Evolutionary conservation across 2,113 vertebrate species (phyloP).

Genomic region (Leiothrix lutea): DNA sequence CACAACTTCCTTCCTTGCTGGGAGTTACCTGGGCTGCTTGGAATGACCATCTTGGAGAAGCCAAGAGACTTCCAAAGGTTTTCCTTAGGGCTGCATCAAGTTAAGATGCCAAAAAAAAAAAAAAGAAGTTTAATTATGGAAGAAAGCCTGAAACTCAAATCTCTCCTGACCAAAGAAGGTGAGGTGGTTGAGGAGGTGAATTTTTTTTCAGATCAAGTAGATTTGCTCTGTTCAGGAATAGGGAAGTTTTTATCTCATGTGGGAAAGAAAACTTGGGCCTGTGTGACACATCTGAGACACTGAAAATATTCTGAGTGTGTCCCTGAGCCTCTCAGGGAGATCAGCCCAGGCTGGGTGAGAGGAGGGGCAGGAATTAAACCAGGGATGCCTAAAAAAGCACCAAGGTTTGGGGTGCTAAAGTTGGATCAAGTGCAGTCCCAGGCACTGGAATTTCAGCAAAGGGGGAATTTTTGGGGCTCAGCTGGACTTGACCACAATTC

Average conservation of each 20-base stretch:
- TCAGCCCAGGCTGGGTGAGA: background rate
- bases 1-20: background rate
- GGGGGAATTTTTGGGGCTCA: background rate
- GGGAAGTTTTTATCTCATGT: background rate
- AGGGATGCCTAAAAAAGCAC: background rate
- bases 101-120: background rate
- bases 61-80: background rate
- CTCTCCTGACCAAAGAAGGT: background rate
- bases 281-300: background rate
- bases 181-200: background rate
- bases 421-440: background rate
- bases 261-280: background rate
- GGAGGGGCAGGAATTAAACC: background rate
- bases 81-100: rapidly evolving
- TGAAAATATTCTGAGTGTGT: background rate
- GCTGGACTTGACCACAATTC: rapidly evolving
- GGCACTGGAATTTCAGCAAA: background rate
- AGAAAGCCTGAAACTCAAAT: background rate
- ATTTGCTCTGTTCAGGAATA: background rate
- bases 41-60: background rate
- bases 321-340: background rate
- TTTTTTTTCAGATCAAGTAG: background rate
- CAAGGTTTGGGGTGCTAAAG: background rate
- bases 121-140: background rate
- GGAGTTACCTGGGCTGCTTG: background rate